Percentiles rank a stretch among this genome's conserved stretches.
Conservation (phyloP, 2,797 vertebrate genomes). For the Fistularia commersonii region DNA sequence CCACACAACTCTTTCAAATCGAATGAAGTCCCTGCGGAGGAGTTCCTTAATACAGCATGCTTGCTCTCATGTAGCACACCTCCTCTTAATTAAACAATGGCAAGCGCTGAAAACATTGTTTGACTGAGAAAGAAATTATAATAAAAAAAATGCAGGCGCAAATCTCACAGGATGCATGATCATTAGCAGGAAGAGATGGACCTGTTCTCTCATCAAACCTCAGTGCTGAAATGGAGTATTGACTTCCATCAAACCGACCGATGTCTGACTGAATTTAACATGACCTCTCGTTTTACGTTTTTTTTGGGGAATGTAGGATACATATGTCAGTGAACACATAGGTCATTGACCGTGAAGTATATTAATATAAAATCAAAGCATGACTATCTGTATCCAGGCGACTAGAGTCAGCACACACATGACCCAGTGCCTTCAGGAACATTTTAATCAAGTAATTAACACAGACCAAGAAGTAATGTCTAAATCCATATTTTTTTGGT, state of each 20-base stretch:
- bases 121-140: slow-evolving; percentile 29
- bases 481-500: neutral
- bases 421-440: neutral
- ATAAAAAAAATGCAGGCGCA: slow-evolving; percentile 1
- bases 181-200: slow-evolving; percentile 16
- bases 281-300: too few species aligned
- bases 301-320: too few species aligned
- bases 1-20: slow-evolving; percentile 56
- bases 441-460: slow-evolving; percentile 9
- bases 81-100: slow-evolving; percentile 70
- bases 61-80: slow-evolving; percentile 42
- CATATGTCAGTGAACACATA: too few species aligned
- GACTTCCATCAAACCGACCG: too few species aligned
- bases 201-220: neutral
- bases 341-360: too few species aligned
- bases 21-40: slow-evolving; percentile 58
- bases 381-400: too few species aligned
- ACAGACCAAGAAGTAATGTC: neutral
- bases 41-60: slow-evolving; percentile 55
- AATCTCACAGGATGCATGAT: slow-evolving; percentile 34
- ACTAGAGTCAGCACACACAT: slow-evolving; percentile 1
- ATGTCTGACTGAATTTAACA: too few species aligned
- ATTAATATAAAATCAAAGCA: too few species aligned
- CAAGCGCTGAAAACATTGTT: slow-evolving; percentile 33
- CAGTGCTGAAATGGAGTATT: neutral